These are phyloP conservation scores for Remorina albescens DNA, from an alignment of 2,797 vertebrate species.

Conservation along the genomic window DNA sequence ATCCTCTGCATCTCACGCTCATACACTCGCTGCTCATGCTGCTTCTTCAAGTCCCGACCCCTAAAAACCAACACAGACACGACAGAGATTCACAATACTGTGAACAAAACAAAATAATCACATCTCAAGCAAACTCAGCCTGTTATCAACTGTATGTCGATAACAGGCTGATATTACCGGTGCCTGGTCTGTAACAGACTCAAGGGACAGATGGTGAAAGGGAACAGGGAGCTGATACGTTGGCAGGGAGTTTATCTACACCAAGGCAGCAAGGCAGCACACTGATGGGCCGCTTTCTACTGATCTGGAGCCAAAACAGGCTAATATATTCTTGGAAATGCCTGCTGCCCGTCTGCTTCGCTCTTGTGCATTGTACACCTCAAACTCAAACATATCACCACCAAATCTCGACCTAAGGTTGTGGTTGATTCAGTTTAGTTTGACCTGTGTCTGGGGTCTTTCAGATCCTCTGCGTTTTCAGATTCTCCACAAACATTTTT, in stretches of 20 bases:
- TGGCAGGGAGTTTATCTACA: slow-evolving; percentile 42
- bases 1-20: slow-evolving; percentile 96
- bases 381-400: slow-evolving; percentile 6
- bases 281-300: slow-evolving; percentile 23
- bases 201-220: slow-evolving; percentile 57
- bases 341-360: slow-evolving; percentile 10
- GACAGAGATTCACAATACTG: not conserved
- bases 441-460: not conserved
- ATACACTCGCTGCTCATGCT: slow-evolving; percentile 89
- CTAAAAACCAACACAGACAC: slow-evolving; percentile 74
- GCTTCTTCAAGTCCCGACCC: slow-evolving; percentile 89
- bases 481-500: not conserved
- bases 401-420: not conserved
- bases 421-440: not conserved
- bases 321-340: not conserved
- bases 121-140: not conserved
- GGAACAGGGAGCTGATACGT: slow-evolving; percentile 29
- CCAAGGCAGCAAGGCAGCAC: slow-evolving; percentile 20
- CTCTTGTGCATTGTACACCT: slow-evolving; percentile 12
- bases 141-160: slow-evolving; percentile 38
- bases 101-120: not conserved
- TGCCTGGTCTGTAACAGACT: slow-evolving; percentile 22
- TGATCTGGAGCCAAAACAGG: slow-evolving; percentile 45
- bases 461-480: not conserved
- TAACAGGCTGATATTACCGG: slow-evolving; percentile 12